Percentiles rank a stretch among this genome's conserved stretches.
These are phyloP conservation scores for Strigamia crassipes DNA, from an alignment of 2,888 invertebrate species.

Conservation along the genomic window DNA sequence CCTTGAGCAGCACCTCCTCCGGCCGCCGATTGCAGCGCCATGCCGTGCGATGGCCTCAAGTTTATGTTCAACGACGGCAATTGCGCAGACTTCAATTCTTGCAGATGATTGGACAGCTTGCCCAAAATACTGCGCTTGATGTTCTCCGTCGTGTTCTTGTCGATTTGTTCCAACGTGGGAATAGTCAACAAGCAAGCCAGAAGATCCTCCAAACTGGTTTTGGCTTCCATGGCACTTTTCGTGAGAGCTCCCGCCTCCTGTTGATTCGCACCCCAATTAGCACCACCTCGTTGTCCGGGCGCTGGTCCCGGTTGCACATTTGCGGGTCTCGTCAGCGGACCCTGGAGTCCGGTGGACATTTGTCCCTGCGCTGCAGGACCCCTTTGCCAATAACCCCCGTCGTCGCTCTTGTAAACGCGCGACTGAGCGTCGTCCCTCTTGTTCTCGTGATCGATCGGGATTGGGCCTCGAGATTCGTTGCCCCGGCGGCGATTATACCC, in stretches of 20 bases:
- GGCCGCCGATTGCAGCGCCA: not conserved
- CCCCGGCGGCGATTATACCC: not conserved
- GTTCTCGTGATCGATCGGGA: not conserved
- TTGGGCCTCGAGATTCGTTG: not conserved
- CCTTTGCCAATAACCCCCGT: not conserved
- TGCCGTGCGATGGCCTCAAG: not conserved
- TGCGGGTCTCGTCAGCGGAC: not conserved
- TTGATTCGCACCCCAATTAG: not conserved
- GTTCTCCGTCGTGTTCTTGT: not conserved
- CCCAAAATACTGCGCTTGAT: conserved; percentile 13
- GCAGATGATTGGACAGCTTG: not conserved
- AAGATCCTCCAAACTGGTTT: conserved; percentile 6
- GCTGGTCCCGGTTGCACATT: not conserved
- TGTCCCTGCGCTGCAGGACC: not conserved
- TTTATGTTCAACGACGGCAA: not conserved
- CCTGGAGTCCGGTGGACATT: not conserved
- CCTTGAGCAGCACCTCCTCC: not conserved
- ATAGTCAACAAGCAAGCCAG: not conserved
- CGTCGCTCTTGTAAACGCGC: not conserved
- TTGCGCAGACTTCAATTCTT: not conserved
- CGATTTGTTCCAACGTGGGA: not conserved
- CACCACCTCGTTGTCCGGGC: not conserved
- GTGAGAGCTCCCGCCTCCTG: not conserved
- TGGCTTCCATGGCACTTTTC: not conserved
- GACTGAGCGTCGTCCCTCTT: not conserved